phyloP scores from a whole-genome alignment of 2,113 vertebrate species.

The Apodemus sylvaticus region DNA sequence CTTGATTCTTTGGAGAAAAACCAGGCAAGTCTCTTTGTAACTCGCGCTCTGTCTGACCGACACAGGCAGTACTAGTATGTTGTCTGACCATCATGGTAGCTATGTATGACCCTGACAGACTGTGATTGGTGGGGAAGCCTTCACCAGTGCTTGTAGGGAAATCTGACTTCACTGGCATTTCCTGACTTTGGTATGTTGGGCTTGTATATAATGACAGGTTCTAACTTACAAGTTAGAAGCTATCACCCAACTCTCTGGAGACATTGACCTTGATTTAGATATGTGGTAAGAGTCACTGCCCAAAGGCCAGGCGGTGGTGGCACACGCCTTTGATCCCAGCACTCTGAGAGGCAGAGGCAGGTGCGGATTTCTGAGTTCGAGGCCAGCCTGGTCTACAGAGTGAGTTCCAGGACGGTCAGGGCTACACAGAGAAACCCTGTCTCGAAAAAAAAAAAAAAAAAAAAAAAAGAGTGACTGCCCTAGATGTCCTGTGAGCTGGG shows the following conservation, averaged over 20 bases:
- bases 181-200: constrained; percentile 2
- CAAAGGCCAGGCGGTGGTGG: no score
- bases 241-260: not conserved
- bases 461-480: not conserved
- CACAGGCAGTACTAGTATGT: not conserved
- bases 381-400: no score
- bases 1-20: constrained; percentile 1
- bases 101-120: not conserved
- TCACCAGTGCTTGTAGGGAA: constrained; percentile 28
- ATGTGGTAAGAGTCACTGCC: constrained; percentile 46
- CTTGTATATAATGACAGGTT: not conserved
- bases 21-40: not conserved
- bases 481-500: constrained; percentile 10
- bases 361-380: no score
- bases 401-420: no score
- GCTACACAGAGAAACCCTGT: no score
- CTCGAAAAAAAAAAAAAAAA: no score
- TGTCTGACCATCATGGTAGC: not conserved
- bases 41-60: not conserved
- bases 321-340: no score
- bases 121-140: not conserved
- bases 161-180: constrained; percentile 25
- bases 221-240: constrained; percentile 54
- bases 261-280: constrained; percentile 54
- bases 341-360: no score